phyloP scores from a whole-genome alignment of 2,113 vertebrate species.

The Mus spicilegus region DNA sequence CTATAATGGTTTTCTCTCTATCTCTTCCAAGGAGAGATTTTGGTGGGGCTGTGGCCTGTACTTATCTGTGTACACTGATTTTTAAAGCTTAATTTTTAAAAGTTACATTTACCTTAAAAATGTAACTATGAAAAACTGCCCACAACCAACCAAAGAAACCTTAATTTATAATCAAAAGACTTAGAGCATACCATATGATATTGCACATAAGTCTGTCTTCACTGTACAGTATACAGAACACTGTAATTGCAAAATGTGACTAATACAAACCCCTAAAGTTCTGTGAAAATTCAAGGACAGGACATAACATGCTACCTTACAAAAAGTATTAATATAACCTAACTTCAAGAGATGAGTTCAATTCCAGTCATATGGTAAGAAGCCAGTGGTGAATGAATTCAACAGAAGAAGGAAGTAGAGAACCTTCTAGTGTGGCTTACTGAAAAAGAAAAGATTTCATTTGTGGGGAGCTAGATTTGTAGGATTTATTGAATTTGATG shows the following conservation, averaged over 20 bases:
- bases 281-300: slow-evolving; percentile 25
- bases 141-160: background rate
- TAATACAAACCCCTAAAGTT: background rate
- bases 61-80: background rate
- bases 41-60: background rate
- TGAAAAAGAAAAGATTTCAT: background rate
- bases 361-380: background rate
- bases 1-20: background rate
- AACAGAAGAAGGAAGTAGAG: background rate
- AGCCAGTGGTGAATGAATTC: background rate
- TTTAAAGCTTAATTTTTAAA: background rate
- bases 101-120: background rate
- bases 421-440: background rate
- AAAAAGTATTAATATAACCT: slow-evolving; percentile 5
- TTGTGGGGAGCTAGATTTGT: background rate
- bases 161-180: slow-evolving; percentile 34
- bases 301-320: background rate
- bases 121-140: background rate
- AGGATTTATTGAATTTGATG: background rate
- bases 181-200: background rate
- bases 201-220: background rate
- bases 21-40: background rate
- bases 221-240: background rate
- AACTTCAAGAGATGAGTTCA: slow-evolving; percentile 17
- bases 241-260: background rate